These are phyloP conservation scores for Nephrotoma guestfalica DNA, from an alignment of 2,888 invertebrate species.

Conservation along the genomic window DNA sequence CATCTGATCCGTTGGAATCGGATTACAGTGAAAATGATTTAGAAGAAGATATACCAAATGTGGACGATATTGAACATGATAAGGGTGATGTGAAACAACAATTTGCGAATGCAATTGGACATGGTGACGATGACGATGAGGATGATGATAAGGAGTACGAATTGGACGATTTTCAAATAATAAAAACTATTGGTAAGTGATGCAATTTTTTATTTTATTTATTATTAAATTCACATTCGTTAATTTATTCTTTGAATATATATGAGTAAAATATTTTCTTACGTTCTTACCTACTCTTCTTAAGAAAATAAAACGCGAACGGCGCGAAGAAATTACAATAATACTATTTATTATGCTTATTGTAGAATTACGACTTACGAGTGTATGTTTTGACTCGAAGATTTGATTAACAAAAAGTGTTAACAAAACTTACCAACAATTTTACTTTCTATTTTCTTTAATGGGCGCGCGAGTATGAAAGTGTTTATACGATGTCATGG, in stretches of 20 bases:
- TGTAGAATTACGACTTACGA: not conserved
- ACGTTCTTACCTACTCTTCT: not conserved
- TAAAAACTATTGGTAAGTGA: slow-evolving; percentile 75
- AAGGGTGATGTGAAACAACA: slow-evolving; percentile 1
- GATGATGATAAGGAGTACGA: slow-evolving; percentile 41
- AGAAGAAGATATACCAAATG: slow-evolving; percentile 19
- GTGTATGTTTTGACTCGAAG: not conserved
- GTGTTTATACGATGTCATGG: not conserved
- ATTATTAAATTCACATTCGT: not conserved
- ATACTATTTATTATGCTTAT: not conserved
- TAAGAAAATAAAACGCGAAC: not conserved
- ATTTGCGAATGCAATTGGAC: not conserved
- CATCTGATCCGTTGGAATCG: slow-evolving; percentile 30
- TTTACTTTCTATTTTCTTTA: not conserved
- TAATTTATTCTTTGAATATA: not conserved
- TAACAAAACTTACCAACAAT: not conserved
- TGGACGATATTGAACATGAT: slow-evolving; percentile 5
- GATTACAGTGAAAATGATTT: slow-evolving; percentile 27
- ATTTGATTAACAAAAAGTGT: not conserved
- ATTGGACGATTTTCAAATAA: slow-evolving; percentile 69
- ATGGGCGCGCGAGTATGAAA: not conserved
- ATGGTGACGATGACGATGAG: slow-evolving; percentile 5
- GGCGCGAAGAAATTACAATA: not conserved
- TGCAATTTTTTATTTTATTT: slow-evolving; percentile 10
- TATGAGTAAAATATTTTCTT: not conserved